Evolutionary conservation across 2,888 invertebrate genomes (phyloP).

Genomic region (Dasypogon diadema): DNA sequence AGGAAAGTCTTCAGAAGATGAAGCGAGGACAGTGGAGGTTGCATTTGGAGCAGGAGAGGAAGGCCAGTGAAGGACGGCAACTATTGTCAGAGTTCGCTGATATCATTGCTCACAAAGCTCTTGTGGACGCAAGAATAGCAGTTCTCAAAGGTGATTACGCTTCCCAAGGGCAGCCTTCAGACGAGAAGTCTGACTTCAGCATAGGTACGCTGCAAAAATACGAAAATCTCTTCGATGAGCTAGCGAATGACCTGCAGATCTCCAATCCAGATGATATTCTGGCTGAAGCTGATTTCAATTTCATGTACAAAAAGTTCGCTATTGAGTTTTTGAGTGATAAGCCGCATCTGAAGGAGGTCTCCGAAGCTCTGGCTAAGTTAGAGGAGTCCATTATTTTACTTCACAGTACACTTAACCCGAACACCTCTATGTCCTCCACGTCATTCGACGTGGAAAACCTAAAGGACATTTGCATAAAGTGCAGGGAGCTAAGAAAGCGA

Average conservation of each 20-base stretch:
- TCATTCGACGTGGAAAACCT: constrained; percentile 66
- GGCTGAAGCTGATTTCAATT: constrained; percentile 65
- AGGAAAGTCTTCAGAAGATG: constrained; percentile 74
- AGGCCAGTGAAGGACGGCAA: constrained; percentile 69
- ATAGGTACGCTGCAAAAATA: constrained; percentile 63
- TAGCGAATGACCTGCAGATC: constrained; percentile 63
- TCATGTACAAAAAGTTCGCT: constrained; percentile 64
- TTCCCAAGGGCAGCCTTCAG: background rate
- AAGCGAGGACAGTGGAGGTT: constrained; percentile 70
- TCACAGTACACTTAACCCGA: constrained; percentile 60
- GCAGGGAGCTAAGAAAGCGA: constrained; percentile 71
- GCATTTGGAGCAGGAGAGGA: constrained; percentile 69
- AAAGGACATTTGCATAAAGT: constrained; percentile 72
- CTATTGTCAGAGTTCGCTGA: constrained; percentile 77
- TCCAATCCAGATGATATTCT: constrained; percentile 64
- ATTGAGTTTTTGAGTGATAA: constrained; percentile 63
- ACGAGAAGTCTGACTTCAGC: constrained; percentile 56
- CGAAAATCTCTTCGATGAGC: constrained; percentile 64
- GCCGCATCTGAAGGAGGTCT: constrained; percentile 62
- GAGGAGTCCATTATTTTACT: constrained; percentile 62
- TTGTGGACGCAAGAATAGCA: constrained; percentile 81
- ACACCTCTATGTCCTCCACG: constrained; percentile 60
- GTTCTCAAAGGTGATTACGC: constrained; percentile 74
- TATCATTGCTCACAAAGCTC: constrained; percentile 79
- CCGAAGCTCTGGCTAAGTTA: constrained; percentile 62